Conservation (phyloP, 1,140 invertebrate species). For the Leptinotarsa undecemlineata region DNA sequence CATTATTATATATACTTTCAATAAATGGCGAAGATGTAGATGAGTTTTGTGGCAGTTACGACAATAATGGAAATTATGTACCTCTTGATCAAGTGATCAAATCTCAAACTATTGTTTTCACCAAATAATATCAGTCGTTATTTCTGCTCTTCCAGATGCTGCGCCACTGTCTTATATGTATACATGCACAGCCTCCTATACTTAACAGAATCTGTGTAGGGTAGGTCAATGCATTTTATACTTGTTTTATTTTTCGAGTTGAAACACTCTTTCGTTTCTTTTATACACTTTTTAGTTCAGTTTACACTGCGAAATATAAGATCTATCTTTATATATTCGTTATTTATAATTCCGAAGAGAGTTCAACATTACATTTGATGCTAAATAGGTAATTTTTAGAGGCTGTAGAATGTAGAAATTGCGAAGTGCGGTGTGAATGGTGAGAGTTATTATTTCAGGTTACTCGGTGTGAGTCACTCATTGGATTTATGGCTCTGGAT, state of each 20-base stretch:
- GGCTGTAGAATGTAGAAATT: constrained; percentile 6
- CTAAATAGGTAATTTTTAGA: constrained; percentile 1
- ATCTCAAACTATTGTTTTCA: no score
- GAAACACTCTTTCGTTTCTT: constrained; percentile 50
- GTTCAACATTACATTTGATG: constrained; percentile 8
- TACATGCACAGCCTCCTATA: constrained; percentile 55
- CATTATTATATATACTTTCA: no score
- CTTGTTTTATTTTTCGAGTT: constrained; percentile 54
- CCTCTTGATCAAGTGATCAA: no score
- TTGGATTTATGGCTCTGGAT: constrained; percentile 1
- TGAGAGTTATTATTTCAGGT: constrained; percentile 10
- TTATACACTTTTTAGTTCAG: constrained; percentile 49
- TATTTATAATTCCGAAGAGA: constrained; percentile 38
- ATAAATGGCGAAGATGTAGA: no score
- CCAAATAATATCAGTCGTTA: no score
- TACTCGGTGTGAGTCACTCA: constrained; percentile 9
- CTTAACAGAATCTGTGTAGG: constrained; percentile 55
- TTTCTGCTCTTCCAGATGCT: background rate
- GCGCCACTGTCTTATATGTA: constrained; percentile 46
- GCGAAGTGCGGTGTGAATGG: background rate
- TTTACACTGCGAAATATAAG: constrained; percentile 49
- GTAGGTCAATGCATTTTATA: constrained; percentile 56
- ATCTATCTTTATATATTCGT: constrained; percentile 48
- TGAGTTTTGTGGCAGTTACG: no score
- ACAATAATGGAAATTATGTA: no score